These are phyloP conservation scores for Falco biarmicus DNA, from an alignment of 2,797 vertebrate species.

Conservation along the genomic window DNA sequence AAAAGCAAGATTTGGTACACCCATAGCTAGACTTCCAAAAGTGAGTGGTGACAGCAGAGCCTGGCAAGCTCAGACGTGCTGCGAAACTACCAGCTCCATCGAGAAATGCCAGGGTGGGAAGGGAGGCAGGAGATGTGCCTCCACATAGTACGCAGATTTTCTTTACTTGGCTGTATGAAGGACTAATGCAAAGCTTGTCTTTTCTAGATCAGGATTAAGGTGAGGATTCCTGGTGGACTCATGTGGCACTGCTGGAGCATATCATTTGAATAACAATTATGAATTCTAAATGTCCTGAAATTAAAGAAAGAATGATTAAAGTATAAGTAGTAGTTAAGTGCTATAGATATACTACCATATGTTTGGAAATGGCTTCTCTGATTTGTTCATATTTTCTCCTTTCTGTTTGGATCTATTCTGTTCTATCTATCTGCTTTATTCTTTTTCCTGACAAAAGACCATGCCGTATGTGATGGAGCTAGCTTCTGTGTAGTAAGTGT, in stretches of 20 bases:
- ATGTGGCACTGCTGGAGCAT: not conserved
- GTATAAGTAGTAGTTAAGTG: not conserved
- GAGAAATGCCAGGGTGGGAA: not conserved
- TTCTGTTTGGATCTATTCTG: not conserved
- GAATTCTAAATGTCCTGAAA: not conserved
- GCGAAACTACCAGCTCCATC: not conserved
- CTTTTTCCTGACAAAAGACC: not conserved
- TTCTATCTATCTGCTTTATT: not conserved
- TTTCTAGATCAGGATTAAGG: not conserved
- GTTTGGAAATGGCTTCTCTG: not conserved
- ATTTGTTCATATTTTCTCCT: not conserved
- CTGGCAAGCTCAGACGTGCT: not conserved
- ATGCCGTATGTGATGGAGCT: rapidly evolving
- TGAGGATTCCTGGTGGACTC: not conserved
- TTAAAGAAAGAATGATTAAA: not conserved
- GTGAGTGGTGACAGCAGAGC: not conserved
- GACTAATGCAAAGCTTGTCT: not conserved
- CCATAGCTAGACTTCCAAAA: not conserved
- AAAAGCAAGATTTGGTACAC: rapidly evolving
- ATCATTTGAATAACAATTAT: not conserved
- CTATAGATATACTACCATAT: not conserved
- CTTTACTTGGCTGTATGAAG: not conserved
- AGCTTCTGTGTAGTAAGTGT: too few relatives aligned
- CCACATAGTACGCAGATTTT: not conserved
- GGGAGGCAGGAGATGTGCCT: not conserved